Conservation (phyloP, 2,797 vertebrate genomes). For the Notamacropus eugenii region DNA sequence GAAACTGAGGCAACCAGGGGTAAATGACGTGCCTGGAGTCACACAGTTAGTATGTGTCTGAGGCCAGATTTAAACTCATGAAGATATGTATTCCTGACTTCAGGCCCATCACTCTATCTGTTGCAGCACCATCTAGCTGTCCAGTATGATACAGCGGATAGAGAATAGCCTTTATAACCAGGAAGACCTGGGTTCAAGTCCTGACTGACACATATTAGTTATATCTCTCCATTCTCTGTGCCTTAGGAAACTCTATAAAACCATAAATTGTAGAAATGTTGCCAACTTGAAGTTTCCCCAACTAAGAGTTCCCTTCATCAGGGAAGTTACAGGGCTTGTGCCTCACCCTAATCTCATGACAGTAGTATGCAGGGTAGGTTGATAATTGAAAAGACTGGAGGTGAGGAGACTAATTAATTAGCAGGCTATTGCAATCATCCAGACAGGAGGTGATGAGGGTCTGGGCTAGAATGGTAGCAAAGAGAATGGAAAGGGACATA, state of each 20-base stretch:
- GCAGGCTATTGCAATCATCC: slow-evolving; percentile 41
- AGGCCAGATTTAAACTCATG: background rate
- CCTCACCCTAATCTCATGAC: background rate
- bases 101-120: background rate
- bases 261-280: background rate
- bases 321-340: background rate
- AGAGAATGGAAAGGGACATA: background rate
- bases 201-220: background rate
- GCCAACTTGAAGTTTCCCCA: background rate
- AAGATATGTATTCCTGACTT: background rate
- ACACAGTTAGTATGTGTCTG: background rate
- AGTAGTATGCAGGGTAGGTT: slow-evolving; percentile 22
- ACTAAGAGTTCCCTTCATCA: background rate
- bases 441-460: background rate
- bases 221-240: background rate
- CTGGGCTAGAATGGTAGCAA: background rate
- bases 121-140: background rate
- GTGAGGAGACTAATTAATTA: slow-evolving; percentile 58
- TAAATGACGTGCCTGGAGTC: background rate
- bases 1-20: background rate
- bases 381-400: slow-evolving; percentile 43
- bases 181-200: background rate
- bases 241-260: background rate
- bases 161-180: background rate
- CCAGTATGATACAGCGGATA: background rate